Evolutionary conservation across 2,888 invertebrate genomes (phyloP).

Genomic region (Caenorhabditis japonica): DNA sequence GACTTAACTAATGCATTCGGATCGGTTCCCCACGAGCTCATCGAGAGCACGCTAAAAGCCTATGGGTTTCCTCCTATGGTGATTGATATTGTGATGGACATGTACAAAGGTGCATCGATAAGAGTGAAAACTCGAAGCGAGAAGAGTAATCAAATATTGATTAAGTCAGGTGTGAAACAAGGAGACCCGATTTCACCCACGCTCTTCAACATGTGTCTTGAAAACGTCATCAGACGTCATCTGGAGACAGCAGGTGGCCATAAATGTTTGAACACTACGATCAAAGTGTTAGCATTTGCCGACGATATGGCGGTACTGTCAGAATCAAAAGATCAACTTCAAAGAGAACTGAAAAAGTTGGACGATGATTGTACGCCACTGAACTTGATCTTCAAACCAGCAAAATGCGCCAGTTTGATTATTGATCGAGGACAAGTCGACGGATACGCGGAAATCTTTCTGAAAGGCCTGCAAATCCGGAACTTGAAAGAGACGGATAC

Average conservation of each 20-base stretch:
- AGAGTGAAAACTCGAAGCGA: constrained; percentile 14
- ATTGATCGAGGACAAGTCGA: neutral
- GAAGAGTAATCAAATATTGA: constrained; percentile 35
- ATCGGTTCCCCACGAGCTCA: constrained; percentile 20
- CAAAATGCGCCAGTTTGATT: constrained; percentile 38
- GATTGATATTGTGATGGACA: constrained; percentile 3
- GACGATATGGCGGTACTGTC: constrained; percentile 44
- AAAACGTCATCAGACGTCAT: constrained; percentile 60
- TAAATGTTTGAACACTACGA: neutral
- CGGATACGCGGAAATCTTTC: neutral
- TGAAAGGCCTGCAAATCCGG: neutral
- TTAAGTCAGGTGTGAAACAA: constrained; percentile 75
- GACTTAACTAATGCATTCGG: constrained; percentile 43
- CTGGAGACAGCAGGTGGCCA: neutral
- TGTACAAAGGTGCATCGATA: constrained; percentile 24
- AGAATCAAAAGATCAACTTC: neutral
- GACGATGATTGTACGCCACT: constrained; percentile 8
- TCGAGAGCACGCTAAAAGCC: neutral
- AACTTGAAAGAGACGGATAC: neutral
- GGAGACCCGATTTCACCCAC: constrained; percentile 77
- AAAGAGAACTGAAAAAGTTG: constrained; percentile 2
- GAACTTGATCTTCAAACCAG: constrained; percentile 38
- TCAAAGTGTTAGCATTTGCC: constrained; percentile 42
- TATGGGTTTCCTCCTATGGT: constrained; percentile 17
- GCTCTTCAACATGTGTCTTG: constrained; percentile 76